Base-by-base conservation (phyloP, 30 jellyfish, hydroid and myxozoan species). In the Cassiopea andromeda region DNA sequence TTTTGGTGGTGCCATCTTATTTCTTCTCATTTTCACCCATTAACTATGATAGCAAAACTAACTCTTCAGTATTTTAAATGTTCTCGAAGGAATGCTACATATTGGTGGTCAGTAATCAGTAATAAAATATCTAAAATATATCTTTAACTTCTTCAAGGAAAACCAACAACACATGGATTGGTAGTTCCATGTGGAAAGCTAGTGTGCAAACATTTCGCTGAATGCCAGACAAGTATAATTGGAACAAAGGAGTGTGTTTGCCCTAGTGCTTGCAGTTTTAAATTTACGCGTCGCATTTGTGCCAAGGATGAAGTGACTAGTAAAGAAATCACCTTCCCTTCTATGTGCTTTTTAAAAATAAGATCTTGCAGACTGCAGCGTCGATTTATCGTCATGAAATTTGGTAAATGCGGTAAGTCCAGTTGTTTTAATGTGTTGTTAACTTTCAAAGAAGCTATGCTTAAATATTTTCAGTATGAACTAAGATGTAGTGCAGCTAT, bases 331-430 rank as follows among this genome's bases (percentile, higher is more conserved):
- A 73, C 81, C 9, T 85, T 72, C 60, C 77, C 68, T 10, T 85
- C 93, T 44, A 64, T 50, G 76, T 85, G 93, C 73, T 73, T 75
- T 57, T 74, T 85, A 70, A 61, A 73, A 19, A 69, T 85, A n/a
- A 27, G 76, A 12, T 59, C 87, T 5, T 85, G 93, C 80, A 38
- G 80, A 57, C 44, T 81, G 89, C 93, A 85, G 50, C 80, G 87
- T 17, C 48, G 46, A 17, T 17, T 77, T 7, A 49, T 1, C 18
- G 75, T n/a, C 2, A 17, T 77, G 15, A 4, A 54, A 19, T 1
- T 15, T 1, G 73, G n/a, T 50, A 60, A 19, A 46, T 77, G 86
- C 74, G 48, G 86, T 77, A n/a, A 15, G 86, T 77, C n/a, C n/a
- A n/a, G n/a, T n/a, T n/a, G n/a, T n/a, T n/a, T n/a, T n/a, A n/a